Conservation (phyloP, 2,797 vertebrate genomes). For the Eulemur mongoz region DNA sequence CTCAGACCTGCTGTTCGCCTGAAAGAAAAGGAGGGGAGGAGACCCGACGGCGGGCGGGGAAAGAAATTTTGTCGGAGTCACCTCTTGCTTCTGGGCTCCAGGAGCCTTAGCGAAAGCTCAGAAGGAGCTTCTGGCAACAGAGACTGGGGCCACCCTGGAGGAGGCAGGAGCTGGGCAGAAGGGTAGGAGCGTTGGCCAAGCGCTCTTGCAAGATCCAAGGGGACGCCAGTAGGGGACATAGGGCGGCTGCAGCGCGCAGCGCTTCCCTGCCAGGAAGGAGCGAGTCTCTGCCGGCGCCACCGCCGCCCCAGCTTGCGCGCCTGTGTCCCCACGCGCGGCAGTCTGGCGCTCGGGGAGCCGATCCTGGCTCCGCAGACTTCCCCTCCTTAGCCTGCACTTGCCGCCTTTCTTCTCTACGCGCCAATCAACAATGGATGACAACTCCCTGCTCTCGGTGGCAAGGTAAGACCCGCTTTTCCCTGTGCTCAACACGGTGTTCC, state of each 20-base stretch:
- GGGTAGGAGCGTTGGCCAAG: neutral
- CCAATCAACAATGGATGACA: constrained; percentile 63
- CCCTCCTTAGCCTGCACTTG: neutral
- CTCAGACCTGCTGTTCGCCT: neutral
- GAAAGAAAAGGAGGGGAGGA: neutral
- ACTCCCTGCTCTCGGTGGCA: neutral
- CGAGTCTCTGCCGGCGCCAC: neutral
- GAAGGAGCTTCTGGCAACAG: too few species aligned
- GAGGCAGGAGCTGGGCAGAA: neutral
- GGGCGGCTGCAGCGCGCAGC: neutral
- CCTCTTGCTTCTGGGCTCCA: neutral
- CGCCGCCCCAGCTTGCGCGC: neutral
- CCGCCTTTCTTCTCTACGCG: neutral
- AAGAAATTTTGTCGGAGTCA: neutral
- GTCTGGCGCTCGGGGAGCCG: neutral
- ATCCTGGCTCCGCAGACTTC: neutral
- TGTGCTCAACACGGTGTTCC: neutral
- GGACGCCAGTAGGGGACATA: neutral
- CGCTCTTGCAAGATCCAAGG: neutral
- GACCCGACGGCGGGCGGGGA: neutral
- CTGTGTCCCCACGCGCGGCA: neutral
- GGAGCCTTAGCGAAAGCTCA: neutral
- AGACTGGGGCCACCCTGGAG: neutral
- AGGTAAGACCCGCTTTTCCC: constrained; percentile 56
- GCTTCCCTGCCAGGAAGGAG: constrained; percentile 18